These are phyloP conservation scores for Zaprionus camerounensis DNA, from an alignment of 1,140 invertebrate genomes.

Conservation along the genomic window DNA sequence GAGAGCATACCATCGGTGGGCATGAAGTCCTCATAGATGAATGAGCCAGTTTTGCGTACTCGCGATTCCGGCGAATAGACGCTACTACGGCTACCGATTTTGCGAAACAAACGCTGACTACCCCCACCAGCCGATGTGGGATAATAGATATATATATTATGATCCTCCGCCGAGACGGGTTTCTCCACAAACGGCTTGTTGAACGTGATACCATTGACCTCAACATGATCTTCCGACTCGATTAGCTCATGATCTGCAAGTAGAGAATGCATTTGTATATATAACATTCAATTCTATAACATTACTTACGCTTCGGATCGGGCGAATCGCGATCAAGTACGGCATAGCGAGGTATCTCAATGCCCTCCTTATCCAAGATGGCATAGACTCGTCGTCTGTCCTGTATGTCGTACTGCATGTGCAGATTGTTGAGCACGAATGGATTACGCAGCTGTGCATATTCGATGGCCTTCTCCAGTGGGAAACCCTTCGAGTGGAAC, in stretches of 20 bases:
- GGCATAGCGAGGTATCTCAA: conserved; percentile 98
- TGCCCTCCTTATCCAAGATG: conserved; percentile 96
- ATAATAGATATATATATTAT: conserved; percentile 99
- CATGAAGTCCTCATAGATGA: conserved; percentile 99
- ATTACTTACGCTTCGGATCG: conserved; percentile 92
- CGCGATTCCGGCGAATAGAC: conserved; percentile 98
- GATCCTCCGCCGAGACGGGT: conserved; percentile 96
- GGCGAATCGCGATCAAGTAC: conserved; percentile 97
- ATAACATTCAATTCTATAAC: conserved; percentile 28
- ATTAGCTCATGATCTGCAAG: conserved; percentile 94
- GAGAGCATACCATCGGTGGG: conserved; percentile 95
- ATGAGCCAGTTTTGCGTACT: conserved; percentile 98
- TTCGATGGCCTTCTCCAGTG: conserved; percentile 98
- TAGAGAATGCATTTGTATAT: neutral
- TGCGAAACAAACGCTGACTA: conserved; percentile 98
- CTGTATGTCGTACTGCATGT: conserved; percentile 99
- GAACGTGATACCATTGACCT: conserved; percentile 98
- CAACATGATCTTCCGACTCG: conserved; percentile 99
- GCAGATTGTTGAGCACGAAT: conserved; percentile 99
- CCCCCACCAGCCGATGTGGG: conserved; percentile 99
- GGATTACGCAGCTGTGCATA: conserved; percentile 97
- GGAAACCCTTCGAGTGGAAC: conserved; percentile 99
- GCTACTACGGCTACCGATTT: conserved; percentile 99
- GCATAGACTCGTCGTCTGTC: conserved; percentile 97
- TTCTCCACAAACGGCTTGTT: conserved; percentile 99